Base-by-base conservation (phyloP, 92 coral and sea anemone genomes). In the Parazoanthus swiftii region DNA sequence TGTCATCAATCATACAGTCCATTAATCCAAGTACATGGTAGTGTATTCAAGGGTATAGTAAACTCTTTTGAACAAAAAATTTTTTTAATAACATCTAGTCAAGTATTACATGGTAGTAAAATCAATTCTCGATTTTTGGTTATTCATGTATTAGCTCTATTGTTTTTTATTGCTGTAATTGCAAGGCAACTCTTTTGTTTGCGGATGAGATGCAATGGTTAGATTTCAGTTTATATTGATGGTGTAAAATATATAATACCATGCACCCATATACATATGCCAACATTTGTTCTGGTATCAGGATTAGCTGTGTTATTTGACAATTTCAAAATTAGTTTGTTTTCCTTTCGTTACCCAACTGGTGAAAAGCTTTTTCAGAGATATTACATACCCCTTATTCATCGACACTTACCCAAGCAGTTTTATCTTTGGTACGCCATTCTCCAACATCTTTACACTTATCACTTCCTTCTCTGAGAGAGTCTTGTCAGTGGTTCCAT, bases 381-480 rank as follows among this genome's bases (percentile, higher is more conserved):
- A 42, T 79, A 79, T 43, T 79, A 79, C 81, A 78, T 78, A 78
- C 67, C 68, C 82, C 25, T 42, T 79, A 50, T 50, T 79, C 67
- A 79, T 79, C 51, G 82, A 79, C 67, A 79, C 85, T 63, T 81
- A 81, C 74, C 85, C 85, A 80, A 80, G 72, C 25, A 80, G 72
- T 80, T 80, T 80, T 18, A 81, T 59, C 72, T 81, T 81, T 23
- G 59, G 56, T 23, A 3, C 86, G 38, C 86, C 58, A 11, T 65
- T 65, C 76, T 81, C 85, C 85, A 81, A 36, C 25, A 58, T 8
- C n/a, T 82, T 82, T 25, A 82, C 77, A 82, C 86, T 82, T 14
- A 82, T 14, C 38, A 82, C 76, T 23, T 82, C 86, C 14, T 44
- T 82, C 86, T 82, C 86, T n/a, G 86, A 82, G 58, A 82, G 86